phyloP scores from a whole-genome alignment of 2,113 vertebrate species.

The Micronycteris hirsuta region DNA sequence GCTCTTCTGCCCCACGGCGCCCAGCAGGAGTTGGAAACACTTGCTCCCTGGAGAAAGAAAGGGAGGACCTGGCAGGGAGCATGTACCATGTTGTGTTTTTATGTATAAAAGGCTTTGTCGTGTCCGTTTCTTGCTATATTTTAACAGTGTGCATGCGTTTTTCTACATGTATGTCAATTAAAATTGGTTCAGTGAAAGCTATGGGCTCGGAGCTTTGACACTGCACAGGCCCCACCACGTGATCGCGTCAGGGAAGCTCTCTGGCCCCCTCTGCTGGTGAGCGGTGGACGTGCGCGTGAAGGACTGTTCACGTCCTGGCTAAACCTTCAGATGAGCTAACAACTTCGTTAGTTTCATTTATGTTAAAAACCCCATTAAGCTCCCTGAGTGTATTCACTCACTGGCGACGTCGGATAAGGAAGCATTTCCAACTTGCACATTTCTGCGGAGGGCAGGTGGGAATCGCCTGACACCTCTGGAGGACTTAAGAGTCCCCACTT shows the following conservation, averaged over 20 bases:
- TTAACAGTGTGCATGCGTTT: neutral
- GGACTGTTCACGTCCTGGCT: neutral
- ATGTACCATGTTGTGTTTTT: neutral
- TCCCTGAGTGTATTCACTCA: neutral
- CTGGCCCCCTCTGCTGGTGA: slow-evolving; percentile 75
- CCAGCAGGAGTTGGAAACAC: neutral
- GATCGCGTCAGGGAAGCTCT: slow-evolving; percentile 2
- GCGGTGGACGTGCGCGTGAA: neutral
- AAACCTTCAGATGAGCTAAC: neutral
- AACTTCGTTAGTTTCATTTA: neutral
- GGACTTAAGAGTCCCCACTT: neutral
- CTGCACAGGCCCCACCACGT: neutral
- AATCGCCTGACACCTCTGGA: neutral
- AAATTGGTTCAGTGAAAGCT: neutral
- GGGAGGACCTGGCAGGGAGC: neutral
- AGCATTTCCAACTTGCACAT: neutral
- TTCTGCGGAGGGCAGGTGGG: neutral
- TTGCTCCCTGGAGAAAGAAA: neutral
- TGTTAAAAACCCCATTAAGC: neutral
- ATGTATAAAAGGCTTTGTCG: neutral
- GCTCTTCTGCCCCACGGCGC: too few species aligned
- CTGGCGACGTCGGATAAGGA: neutral
- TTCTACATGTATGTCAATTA: neutral
- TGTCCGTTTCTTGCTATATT: neutral
- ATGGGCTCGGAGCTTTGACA: neutral